phyloP scores from a whole-genome alignment of 2,797 vertebrate species.

The Nannoperca australis region DNA sequence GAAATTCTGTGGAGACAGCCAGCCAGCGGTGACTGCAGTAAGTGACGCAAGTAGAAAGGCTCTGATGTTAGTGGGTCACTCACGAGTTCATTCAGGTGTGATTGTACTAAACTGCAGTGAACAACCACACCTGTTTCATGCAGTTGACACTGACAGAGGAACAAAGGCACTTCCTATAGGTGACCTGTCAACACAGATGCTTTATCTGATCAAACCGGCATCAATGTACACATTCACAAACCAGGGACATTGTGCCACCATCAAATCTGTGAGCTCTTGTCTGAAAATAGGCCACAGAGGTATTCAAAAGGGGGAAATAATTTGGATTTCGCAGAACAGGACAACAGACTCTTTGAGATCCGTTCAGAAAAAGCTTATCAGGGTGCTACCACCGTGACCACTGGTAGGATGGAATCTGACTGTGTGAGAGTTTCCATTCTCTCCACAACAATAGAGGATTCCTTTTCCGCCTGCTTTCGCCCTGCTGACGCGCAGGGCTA shows the following conservation, averaged over 20 bases:
- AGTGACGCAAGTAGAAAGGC: slow-evolving; percentile 72
- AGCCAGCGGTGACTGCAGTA: slow-evolving; percentile 66
- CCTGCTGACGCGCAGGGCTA: slow-evolving; percentile 45
- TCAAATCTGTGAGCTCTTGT: slow-evolving; percentile 55
- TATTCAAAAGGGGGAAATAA: slow-evolving; percentile 48
- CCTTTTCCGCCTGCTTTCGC: slow-evolving; percentile 68
- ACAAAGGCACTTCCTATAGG: slow-evolving; percentile 42
- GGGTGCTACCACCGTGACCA: slow-evolving; percentile 58
- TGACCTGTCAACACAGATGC: slow-evolving; percentile 35
- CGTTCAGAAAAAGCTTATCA: slow-evolving; percentile 67
- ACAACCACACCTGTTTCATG: slow-evolving; percentile 41
- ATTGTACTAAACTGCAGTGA: neutral
- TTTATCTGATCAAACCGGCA: slow-evolving; percentile 49
- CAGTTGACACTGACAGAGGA: slow-evolving; percentile 15
- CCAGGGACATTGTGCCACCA: slow-evolving; percentile 17
- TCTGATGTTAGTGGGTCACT: slow-evolving; percentile 57
- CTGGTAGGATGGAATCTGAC: slow-evolving; percentile 74
- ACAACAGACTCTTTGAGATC: slow-evolving; percentile 77
- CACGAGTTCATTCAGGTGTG: slow-evolving; percentile 58
- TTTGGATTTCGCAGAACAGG: slow-evolving; percentile 47
- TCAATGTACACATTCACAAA: slow-evolving; percentile 50
- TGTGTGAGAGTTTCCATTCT: slow-evolving; percentile 76
- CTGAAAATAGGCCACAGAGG: slow-evolving; percentile 52
- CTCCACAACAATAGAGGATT: slow-evolving; percentile 74
- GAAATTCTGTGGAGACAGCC: slow-evolving; percentile 41